Conservation (phyloP, 2,888 invertebrate species). For the Danaus chrysippus region DNA sequence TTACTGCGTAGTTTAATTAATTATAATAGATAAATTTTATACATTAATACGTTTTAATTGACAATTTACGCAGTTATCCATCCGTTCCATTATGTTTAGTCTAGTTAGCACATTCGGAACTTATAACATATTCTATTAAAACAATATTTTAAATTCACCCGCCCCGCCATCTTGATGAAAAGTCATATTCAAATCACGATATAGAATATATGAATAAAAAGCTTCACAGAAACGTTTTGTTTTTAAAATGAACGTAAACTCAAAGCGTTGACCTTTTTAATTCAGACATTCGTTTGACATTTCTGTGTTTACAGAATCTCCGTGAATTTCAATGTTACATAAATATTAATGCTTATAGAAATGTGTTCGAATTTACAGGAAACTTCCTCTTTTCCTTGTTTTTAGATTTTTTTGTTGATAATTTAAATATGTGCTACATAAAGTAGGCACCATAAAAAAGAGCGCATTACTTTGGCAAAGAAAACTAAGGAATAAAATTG, state of each 20-base stretch:
- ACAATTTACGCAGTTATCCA: slow-evolving; percentile 13
- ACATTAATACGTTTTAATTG: slow-evolving; percentile 10
- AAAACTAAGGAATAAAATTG: too few species aligned
- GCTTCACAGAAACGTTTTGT: slow-evolving; percentile 7
- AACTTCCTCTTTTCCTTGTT: too few species aligned
- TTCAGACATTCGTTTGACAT: background rate
- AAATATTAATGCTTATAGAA: too few species aligned
- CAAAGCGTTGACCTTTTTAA: slow-evolving; percentile 18
- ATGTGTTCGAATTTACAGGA: too few species aligned
- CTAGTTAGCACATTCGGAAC: background rate
- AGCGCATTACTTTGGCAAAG: too few species aligned
- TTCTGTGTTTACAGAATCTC: background rate
- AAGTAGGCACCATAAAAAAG: too few species aligned
- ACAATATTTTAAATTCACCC: background rate
- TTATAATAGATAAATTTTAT: slow-evolving; percentile 5
- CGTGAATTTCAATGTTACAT: background rate
- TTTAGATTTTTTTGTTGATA: too few species aligned
- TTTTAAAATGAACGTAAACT: slow-evolving; percentile 12
- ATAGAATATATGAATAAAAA: slow-evolving; percentile 14
- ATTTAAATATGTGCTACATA: too few species aligned
- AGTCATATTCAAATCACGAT: background rate
- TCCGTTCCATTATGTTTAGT: slow-evolving; percentile 1
- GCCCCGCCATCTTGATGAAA: background rate
- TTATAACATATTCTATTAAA: too few species aligned
- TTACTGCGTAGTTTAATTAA: slow-evolving; percentile 31